phyloP scores from a whole-genome alignment of 2,113 vertebrate species.

The Solea solea region DNA sequence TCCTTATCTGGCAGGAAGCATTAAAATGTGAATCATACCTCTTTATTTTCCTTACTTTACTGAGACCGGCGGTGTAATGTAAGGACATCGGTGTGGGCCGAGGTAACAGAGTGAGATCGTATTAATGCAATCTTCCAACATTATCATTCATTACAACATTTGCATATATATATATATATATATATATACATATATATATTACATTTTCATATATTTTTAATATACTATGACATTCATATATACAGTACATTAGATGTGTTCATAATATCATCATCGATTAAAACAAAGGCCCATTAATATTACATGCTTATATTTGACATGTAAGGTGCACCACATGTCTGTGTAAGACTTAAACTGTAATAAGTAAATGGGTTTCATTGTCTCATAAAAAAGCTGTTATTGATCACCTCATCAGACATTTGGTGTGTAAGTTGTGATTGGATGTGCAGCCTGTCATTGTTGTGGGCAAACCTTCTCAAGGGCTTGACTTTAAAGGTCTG shows the following conservation, averaged over 20 bases:
- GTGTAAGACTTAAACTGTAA: too few species aligned
- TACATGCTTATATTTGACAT: too few species aligned
- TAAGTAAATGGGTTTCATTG: not conserved
- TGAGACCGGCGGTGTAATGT: constrained; percentile 4
- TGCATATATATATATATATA: too few species aligned
- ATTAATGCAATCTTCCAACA: not conserved
- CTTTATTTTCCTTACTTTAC: constrained; percentile 24
- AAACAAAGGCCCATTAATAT: too few species aligned
- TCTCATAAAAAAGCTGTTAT: not conserved
- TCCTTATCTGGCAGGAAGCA: constrained; percentile 53
- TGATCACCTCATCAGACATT: constrained; percentile 10
- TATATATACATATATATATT: too few species aligned
- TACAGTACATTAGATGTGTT: too few species aligned
- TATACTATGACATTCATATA: too few species aligned
- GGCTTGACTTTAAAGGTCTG: constrained; percentile 26
- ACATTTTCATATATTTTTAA: too few species aligned
- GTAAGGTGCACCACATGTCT: too few species aligned
- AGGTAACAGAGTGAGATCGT: not conserved
- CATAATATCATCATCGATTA: too few species aligned
- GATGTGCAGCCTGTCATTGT: not conserved
- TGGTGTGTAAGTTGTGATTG: constrained; percentile 5
- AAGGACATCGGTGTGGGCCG: not conserved
- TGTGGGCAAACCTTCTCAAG: not conserved
- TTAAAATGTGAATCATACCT: constrained; percentile 49
- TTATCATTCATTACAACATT: too few species aligned